Evolutionary conservation across 2,113 vertebrate genomes (phyloP), one percentile per base, ranked within the genome.

Genomic region (Chrysemys picta): DNA sequence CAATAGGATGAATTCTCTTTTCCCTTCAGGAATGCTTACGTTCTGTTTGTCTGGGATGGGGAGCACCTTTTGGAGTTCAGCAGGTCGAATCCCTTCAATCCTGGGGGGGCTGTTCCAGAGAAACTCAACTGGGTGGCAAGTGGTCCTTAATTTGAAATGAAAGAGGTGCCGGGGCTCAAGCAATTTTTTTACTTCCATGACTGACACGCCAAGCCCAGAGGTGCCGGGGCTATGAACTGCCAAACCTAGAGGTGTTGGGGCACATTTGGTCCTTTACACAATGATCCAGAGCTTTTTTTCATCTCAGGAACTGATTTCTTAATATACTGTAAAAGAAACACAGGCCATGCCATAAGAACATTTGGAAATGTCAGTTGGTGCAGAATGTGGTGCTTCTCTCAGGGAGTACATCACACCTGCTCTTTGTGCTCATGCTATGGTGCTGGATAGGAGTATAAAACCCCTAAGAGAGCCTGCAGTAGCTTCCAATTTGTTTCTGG

Each of bases 1-100:
- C 42, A 84, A 87, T 83, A 17, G 69, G 42, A 38, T 93, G 29
- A 35, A 75, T 87, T 96, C 6, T 56, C 54, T 85, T 59, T 25
- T 57, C 22, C 2, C 92, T 95, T 94, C 53, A 19, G n/a, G 83
- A 83, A 52, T 62, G 3, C 13, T 1, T 84, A 25, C 22, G 38
- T 57, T 92, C 92, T 91, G 19, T 85, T 95, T 86, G 16, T 8
- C 11, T 80, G 76, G 56, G 83, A 88, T 80, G 52, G 25, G 65
- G 24, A 53, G 87, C 38, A 90, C 76, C 52, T 83, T 87, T 83
- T 85, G 89, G 47, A 84, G 84, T 19, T 29, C 50, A 57, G 35
- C 38, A 52, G 82, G 42, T 92, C 2, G 27, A 7, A 5, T 84
- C 82, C 24, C 50, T 91, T 45, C 54, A 82, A 0, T 0, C 27